Conservation (phyloP, 2,797 vertebrate species). For the Argya squamiceps region DNA sequence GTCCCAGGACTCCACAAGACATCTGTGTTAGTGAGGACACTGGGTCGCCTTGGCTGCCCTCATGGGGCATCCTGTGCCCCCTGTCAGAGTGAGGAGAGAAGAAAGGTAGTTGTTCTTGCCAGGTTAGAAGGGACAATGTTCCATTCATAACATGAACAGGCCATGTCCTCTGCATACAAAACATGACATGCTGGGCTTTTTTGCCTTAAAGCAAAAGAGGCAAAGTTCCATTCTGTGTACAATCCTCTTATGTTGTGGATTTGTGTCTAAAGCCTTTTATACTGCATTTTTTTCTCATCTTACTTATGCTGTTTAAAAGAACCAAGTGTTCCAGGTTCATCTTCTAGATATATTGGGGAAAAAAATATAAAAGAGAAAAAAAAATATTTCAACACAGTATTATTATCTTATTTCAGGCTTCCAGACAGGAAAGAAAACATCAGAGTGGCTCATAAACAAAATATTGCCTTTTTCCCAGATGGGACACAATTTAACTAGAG, state of each 20-base stretch:
- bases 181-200: neutral
- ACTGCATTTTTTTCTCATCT: neutral
- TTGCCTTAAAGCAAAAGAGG: neutral
- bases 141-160: neutral
- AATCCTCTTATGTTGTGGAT: neutral
- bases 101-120: neutral
- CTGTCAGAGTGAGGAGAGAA: neutral
- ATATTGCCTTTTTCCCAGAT: neutral
- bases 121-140: neutral
- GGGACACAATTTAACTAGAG: neutral
- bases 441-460: neutral
- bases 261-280: neutral
- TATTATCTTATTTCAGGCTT: neutral
- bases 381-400: neutral
- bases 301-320: neutral
- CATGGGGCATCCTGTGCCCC: rapidly evolving
- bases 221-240: neutral
- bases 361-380: rapidly evolving
- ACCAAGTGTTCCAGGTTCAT: neutral
- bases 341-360: neutral
- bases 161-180: neutral
- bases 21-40: rapidly evolving
- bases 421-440: neutral
- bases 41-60: neutral
- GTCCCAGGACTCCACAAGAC: neutral